phyloP scores from a whole-genome alignment of 2,888 invertebrate genomes.

The Epistrophe eligans region DNA sequence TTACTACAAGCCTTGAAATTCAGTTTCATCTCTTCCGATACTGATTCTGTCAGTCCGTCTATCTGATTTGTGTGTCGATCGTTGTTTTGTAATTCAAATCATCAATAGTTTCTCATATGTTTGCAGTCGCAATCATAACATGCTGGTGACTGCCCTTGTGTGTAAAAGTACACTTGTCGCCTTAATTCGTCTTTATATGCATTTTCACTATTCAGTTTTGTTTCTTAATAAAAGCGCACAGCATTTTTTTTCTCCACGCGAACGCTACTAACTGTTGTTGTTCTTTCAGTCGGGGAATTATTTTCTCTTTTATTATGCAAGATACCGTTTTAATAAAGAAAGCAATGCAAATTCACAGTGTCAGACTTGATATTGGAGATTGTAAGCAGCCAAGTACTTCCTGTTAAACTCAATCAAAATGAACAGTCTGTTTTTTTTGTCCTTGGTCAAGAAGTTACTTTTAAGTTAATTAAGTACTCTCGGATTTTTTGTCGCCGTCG shows the following conservation, averaged over 20 bases:
- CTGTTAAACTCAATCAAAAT: background rate
- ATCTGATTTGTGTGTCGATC: background rate
- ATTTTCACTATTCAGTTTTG: slow-evolving; percentile 20
- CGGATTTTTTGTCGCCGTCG: background rate
- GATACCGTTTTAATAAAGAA: background rate
- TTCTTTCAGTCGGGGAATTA: background rate
- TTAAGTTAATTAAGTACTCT: background rate
- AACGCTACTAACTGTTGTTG: background rate
- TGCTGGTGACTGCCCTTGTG: slow-evolving; percentile 14
- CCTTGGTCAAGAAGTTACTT: background rate
- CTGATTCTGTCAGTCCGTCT: background rate
- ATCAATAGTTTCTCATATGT: slow-evolving; percentile 31
- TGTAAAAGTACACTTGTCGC: slow-evolving; percentile 22
- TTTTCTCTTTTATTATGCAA: slow-evolving; percentile 38
- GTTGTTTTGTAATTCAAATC: slow-evolving; percentile 29
- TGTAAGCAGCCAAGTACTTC: background rate
- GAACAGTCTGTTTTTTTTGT: background rate
- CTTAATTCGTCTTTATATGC: slow-evolving; percentile 15
- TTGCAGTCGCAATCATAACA: background rate
- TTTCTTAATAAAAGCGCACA: background rate
- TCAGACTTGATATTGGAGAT: background rate
- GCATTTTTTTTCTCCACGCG: background rate
- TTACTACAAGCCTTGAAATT: background rate
- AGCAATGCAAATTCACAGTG: background rate
- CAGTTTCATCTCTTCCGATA: background rate